Conservation (phyloP, 1,140 invertebrate genomes). For the Cyrtorhinus lividipennis region DNA sequence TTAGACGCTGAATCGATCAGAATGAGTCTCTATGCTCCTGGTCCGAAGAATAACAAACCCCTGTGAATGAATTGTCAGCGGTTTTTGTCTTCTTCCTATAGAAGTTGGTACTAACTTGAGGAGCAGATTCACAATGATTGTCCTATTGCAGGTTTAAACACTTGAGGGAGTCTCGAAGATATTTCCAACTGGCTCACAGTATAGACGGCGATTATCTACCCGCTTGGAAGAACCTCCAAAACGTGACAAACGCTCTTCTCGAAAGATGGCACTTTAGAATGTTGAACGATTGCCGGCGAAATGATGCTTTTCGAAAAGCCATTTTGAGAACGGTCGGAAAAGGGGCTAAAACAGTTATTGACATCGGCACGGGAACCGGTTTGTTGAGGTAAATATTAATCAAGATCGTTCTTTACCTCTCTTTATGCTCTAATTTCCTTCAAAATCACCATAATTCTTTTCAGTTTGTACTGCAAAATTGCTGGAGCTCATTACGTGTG, state of each 20-base stretch:
- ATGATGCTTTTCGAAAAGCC: conserved; percentile 45
- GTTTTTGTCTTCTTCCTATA: too few relatives aligned
- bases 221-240: conserved; percentile 32
- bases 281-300: conserved; percentile 57
- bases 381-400: conserved; percentile 30
- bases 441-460: too few relatives aligned
- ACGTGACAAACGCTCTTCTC: conserved; percentile 34
- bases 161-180: conserved; percentile 19
- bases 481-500: conserved; percentile 39
- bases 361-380: conserved; percentile 61
- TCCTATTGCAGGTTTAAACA: conserved; percentile 19
- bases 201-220: conserved; percentile 29
- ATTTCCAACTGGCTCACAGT: conserved; percentile 22
- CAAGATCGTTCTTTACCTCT: background rate
- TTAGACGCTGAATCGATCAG: too few relatives aligned
- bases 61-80: too few relatives aligned
- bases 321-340: conserved; percentile 39
- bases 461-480: conserved; percentile 44
- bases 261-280: conserved; percentile 69
- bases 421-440: background rate
- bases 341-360: conserved; percentile 43
- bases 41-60: too few relatives aligned
- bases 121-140: too few relatives aligned
- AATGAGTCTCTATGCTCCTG: too few relatives aligned
- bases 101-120: too few relatives aligned